Evolutionary conservation across 2,797 vertebrate genomes (phyloP).

Genomic region (Oceanodroma leucorhoa): DNA sequence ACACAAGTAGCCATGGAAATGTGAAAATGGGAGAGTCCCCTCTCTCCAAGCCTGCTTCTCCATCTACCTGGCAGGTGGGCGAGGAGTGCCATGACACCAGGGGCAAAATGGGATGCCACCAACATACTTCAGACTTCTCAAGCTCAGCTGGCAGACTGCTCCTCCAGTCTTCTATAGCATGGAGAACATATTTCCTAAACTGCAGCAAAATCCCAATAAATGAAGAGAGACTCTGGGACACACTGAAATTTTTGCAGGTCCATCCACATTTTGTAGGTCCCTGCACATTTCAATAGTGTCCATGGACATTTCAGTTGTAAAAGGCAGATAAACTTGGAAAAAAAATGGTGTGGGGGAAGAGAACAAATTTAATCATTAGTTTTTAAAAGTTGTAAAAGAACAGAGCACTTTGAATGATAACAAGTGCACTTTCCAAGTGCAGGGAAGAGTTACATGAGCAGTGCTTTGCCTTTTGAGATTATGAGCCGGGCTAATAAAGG

Average conservation of each 20-base stretch:
- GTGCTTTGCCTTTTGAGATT: background rate
- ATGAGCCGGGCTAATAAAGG: background rate
- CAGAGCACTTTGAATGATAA: background rate
- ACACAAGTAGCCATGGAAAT: background rate
- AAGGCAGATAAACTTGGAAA: background rate
- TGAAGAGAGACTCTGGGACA: background rate
- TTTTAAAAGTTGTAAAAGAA: background rate
- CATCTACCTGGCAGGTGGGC: background rate
- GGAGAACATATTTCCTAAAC: background rate
- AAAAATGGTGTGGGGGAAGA: background rate
- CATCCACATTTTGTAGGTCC: background rate
- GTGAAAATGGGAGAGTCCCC: background rate
- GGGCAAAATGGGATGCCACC: background rate
- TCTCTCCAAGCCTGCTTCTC: background rate
- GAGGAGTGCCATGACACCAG: background rate
- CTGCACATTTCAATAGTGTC: background rate
- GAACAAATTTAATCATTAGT: background rate
- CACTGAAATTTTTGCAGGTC: background rate
- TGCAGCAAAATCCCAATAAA: background rate
- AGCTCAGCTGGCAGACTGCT: accelerated
- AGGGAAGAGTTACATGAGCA: background rate
- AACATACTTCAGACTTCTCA: background rate
- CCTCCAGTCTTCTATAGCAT: background rate
- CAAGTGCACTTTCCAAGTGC: background rate
- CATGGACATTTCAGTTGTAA: background rate